A percentile compares a stretch with the other conserved stretches of the same genome.
phyloP scores from a whole-genome alignment of 2,797 vertebrate species.

The Loris lydekkerianus region DNA sequence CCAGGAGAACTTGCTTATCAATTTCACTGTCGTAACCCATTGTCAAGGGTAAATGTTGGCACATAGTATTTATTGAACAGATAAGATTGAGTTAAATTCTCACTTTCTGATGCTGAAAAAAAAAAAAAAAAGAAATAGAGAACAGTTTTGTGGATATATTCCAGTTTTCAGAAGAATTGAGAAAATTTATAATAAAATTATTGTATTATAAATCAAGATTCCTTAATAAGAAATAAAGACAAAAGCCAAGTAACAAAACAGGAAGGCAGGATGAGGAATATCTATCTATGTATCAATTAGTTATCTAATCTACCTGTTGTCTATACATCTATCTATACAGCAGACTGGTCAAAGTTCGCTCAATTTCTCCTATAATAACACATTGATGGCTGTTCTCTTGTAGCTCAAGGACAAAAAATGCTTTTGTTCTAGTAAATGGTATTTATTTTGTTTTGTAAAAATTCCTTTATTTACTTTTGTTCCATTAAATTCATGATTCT shows the following conservation, averaged over 20 bases:
- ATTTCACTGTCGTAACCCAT: neutral
- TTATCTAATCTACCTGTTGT: neutral
- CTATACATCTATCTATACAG: neutral
- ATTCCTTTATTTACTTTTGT: slow-evolving; percentile 31
- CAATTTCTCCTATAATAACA: slow-evolving; percentile 10
- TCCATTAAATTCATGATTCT: slow-evolving; percentile 25
- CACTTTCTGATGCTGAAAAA: slow-evolving; percentile 12
- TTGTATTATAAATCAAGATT: neutral
- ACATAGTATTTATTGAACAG: neutral
- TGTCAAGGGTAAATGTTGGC: neutral
- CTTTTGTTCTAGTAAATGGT: neutral
- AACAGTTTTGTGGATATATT: neutral
- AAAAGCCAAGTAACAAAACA: neutral
- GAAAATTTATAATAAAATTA: neutral
- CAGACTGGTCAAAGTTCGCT: neutral
- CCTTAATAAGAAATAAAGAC: slow-evolving; percentile 38
- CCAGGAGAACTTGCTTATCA: neutral
- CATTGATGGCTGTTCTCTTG: neutral
- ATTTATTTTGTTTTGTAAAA: neutral
- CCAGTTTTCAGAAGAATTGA: neutral
- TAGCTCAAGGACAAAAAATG: neutral
- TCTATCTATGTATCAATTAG: neutral
- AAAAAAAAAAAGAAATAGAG: slow-evolving; percentile 17
- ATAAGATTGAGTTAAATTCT: neutral
- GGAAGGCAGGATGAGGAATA: neutral